These are phyloP conservation scores for Cladopsammia gracilis DNA, from an alignment of 64 coral and sea anemone genomes.

Conservation along the genomic window DNA sequence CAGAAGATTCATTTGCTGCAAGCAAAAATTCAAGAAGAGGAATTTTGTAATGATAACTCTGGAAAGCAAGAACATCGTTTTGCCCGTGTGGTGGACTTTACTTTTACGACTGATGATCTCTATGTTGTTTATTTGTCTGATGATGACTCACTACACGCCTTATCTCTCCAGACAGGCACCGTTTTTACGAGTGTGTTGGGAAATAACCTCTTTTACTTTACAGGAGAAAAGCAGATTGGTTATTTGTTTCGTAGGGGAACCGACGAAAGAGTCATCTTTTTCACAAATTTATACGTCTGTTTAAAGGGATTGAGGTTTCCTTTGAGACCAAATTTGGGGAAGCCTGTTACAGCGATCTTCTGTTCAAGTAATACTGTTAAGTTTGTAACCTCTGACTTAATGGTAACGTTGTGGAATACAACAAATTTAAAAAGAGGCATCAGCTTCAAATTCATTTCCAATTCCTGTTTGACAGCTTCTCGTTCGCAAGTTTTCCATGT, in stretches of 20 bases:
- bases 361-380: not conserved
- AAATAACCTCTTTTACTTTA: not conserved
- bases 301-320: not conserved
- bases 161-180: slow-evolving; percentile 12
- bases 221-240: not conserved
- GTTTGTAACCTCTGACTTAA: not conserved
- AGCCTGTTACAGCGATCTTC: not conserved
- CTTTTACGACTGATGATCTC: not conserved
- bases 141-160: not conserved
- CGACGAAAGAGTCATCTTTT: not conserved
- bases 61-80: not conserved
- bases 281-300: not conserved
- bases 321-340: not conserved
- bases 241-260: not conserved
- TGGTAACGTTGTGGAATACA: not conserved
- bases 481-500: too few relatives aligned
- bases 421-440: not conserved
- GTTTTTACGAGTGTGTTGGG: not conserved
- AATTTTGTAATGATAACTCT: too few relatives aligned
- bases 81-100: not conserved
- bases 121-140: not conserved
- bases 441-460: not conserved
- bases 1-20: not conserved
- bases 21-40: not conserved
- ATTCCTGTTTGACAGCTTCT: not conserved